Evolutionary conservation across 2,797 vertebrate genomes (phyloP), one percentile per base, ranked within the genome.

Genomic region (Tokudaia muenninki): DNA sequence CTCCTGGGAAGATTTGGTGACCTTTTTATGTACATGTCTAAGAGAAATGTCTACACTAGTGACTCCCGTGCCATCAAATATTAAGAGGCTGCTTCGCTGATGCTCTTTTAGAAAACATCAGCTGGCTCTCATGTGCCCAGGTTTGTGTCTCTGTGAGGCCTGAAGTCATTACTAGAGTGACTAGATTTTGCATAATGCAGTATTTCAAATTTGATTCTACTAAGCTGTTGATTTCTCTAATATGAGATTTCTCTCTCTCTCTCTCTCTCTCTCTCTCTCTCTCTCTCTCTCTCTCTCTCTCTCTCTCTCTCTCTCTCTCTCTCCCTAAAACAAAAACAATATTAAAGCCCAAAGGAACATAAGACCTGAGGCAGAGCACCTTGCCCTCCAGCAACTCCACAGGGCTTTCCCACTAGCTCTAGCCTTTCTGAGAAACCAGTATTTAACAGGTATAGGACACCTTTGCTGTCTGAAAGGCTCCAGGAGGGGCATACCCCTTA

Each of bases 161-260:
- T 67, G 13, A 83, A 55, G 8, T 17, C 14, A 44, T 44, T n/a
- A 67, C 24, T 3, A 3, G 17, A 47, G 44, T 44, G 1, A 14
- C 22, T 14, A 74, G 80, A 72, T 52, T 94, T 72, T 44, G 3
- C 19, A 41, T 87, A 65, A 96, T 57, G 5, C 3, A 3, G 24
- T 87, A 55, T 63, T 55, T 94, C 81, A 92, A 31, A 81, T 77
- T 84, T 65, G 55, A 95, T 82, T 91, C 61, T 87, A 74, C 82
- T 92, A 34, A 96, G 31, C 72, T 34, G 52, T 63, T 24, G 77
- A 75, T 87, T 96, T 90, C 75, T 75, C 91, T 41, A 31, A 92
- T 77, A 47, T 17, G 41, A 72, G 83, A 24, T 59, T n/a, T 41
- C 55, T 50, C 41, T 1, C 50, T 52, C 86, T 87, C 65, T 87